Percentiles rank a stretch among this genome's conserved stretches.
These are phyloP conservation scores for Drosophila rellima DNA, from an alignment of 2,888 invertebrate genomes.

Conservation along the genomic window DNA sequence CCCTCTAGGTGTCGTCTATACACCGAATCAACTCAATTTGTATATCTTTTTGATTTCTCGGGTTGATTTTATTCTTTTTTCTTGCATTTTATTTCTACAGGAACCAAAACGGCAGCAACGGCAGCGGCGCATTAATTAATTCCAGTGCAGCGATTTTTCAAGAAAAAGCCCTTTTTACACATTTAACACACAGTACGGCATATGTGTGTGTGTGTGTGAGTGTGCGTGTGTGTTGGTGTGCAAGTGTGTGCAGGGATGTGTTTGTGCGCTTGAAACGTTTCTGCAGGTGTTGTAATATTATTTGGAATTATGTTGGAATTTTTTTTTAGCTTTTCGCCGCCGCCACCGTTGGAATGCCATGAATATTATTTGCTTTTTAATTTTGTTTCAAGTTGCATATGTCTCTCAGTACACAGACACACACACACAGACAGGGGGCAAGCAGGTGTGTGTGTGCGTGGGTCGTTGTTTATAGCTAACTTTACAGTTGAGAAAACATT, in stretches of 20 bases:
- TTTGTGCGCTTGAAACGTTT: conserved; percentile 68
- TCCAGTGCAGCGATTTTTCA: conserved; percentile 80
- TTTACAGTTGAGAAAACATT: conserved; percentile 82
- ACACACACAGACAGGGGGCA: conserved; percentile 9
- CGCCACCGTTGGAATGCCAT: conserved; percentile 62
- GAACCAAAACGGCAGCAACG: conserved; percentile 50
- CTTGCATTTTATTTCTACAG: conserved; percentile 23
- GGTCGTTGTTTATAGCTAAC: conserved; percentile 78
- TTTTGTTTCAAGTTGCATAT: conserved; percentile 80
- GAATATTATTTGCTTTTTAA: conserved; percentile 81
- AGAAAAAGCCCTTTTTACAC: conserved; percentile 73
- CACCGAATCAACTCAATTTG: conserved; percentile 7
- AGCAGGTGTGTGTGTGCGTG: conserved; percentile 32
- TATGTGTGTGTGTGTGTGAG: conserved; percentile 7
- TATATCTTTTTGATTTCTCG: conserved; percentile 44
- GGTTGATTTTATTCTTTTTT: conserved; percentile 30
- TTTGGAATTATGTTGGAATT: conserved; percentile 77
- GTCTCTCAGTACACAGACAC: conserved; percentile 58
- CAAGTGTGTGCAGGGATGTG: conserved; percentile 22
- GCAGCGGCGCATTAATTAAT: conserved; percentile 80
- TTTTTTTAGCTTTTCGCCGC: conserved; percentile 46
- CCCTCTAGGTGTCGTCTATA: conserved; percentile 20
- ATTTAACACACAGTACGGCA: conserved; percentile 39
- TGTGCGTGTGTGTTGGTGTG: conserved; percentile 14
- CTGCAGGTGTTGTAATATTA: conserved; percentile 79